phyloP scores from a whole-genome alignment of 1,140 invertebrate genomes.

The Sinonovacula constricta region DNA sequence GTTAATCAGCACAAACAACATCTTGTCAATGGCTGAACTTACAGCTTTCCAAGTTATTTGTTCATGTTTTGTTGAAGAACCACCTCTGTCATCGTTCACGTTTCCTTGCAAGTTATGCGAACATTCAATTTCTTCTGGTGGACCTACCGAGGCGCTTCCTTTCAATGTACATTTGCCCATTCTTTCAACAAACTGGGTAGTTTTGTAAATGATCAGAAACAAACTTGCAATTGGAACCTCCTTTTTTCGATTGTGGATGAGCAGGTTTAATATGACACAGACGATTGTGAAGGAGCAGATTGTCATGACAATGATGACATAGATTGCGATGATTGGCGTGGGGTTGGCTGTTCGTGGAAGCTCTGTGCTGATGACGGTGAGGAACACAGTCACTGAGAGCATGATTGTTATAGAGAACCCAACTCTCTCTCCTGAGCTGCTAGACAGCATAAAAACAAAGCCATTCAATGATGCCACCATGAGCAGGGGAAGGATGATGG shows the following conservation, averaged over 20 bases:
- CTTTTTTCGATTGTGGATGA: not conserved
- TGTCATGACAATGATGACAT: not conserved
- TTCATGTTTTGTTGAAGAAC: not conserved
- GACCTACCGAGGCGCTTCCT: too few species aligned
- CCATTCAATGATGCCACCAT: not conserved
- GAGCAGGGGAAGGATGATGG: not conserved
- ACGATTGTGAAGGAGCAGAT: not conserved
- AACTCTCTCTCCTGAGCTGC: too few species aligned
- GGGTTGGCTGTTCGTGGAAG: not conserved
- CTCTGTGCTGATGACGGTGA: not conserved
- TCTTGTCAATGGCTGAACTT: slow-evolving; percentile 7
- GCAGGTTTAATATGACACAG: not conserved
- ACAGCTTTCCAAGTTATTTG: slow-evolving; percentile 9
- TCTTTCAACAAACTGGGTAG: not conserved
- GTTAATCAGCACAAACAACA: not conserved
- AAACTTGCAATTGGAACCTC: not conserved
- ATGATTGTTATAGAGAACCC: not conserved
- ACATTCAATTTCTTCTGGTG: not conserved
- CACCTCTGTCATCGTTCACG: not conserved
- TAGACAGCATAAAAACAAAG: not conserved
- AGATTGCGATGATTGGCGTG: not conserved
- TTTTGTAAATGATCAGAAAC: not conserved
- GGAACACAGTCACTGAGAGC: not conserved
- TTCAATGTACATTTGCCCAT: not conserved
- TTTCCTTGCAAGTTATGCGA: not conserved